Evolutionary conservation across 2,113 vertebrate genomes (phyloP).

Genomic region (Apus apus): DNA sequence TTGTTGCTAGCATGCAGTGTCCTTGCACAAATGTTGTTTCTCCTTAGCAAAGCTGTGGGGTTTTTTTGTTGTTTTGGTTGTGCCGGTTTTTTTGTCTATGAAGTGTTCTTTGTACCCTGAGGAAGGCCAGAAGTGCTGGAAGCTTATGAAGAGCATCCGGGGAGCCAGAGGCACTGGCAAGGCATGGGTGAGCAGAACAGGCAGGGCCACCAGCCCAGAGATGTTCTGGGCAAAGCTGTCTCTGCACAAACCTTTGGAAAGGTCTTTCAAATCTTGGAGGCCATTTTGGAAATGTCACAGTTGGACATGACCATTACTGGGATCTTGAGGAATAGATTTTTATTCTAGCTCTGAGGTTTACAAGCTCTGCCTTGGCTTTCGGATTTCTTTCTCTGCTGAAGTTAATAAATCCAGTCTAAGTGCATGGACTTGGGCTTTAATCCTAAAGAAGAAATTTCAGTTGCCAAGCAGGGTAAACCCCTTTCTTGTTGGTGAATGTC

Average conservation of each 20-base stretch:
- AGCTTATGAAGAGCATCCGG: neutral
- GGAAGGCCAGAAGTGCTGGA: neutral
- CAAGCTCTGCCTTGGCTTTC: neutral
- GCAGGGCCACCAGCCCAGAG: neutral
- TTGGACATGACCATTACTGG: neutral
- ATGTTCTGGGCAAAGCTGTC: neutral
- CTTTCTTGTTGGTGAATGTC: neutral
- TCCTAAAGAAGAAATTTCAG: neutral
- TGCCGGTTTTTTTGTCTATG: neutral
- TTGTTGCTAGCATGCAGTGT: fast-evolving
- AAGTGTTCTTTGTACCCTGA: neutral
- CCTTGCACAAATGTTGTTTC: neutral
- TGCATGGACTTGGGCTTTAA: neutral
- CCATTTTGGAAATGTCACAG: neutral
- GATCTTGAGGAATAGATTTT: neutral
- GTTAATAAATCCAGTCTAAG: neutral
- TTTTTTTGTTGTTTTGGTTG: too few relatives aligned
- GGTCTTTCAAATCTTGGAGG: neutral
- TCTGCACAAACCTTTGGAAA: neutral
- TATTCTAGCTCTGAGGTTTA: neutral
- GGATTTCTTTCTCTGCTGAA: neutral
- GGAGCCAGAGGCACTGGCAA: neutral
- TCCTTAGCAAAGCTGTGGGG: neutral
- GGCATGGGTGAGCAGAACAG: neutral
- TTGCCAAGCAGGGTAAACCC: neutral